Conservation (phyloP, 2,113 vertebrate genomes). For the Rhabdomys dilectus region DNA sequence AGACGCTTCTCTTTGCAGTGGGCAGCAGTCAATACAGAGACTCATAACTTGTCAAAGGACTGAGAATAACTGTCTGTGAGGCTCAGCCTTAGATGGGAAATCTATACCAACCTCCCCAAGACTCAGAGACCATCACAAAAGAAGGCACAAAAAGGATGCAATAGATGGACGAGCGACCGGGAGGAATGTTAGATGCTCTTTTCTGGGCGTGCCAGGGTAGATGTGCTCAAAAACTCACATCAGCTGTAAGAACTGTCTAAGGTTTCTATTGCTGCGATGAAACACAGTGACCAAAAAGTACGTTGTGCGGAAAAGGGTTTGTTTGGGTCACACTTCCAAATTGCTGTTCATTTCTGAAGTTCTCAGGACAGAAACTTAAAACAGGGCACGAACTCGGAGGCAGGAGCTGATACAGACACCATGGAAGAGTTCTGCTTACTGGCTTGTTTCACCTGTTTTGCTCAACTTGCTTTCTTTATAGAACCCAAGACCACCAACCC, state of each 20-base stretch:
- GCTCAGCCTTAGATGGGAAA: background rate
- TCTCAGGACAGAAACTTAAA: background rate
- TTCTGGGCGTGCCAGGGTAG: too few relatives aligned
- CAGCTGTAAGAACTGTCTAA: background rate
- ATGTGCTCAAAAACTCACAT: background rate
- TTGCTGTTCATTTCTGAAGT: background rate
- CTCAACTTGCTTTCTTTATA: background rate
- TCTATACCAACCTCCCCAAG: background rate
- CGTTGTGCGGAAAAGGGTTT: background rate
- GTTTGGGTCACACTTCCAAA: background rate
- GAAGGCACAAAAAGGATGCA: background rate
- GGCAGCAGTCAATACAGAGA: background rate
- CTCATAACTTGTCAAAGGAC: background rate
- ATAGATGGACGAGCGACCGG: accelerated
- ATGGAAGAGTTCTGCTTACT: background rate
- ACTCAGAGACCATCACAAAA: background rate
- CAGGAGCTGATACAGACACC: background rate
- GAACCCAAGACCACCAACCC: background rate
- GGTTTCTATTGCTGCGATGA: background rate
- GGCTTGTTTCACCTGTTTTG: background rate
- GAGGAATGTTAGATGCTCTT: too few relatives aligned
- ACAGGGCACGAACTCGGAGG: background rate
- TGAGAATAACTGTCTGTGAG: background rate
- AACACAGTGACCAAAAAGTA: background rate
- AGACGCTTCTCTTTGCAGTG: background rate